Evolutionary conservation across 2,888 invertebrate species (phyloP), one percentile per base, ranked within the genome.

Genomic region (Nectonema munidae): DNA sequence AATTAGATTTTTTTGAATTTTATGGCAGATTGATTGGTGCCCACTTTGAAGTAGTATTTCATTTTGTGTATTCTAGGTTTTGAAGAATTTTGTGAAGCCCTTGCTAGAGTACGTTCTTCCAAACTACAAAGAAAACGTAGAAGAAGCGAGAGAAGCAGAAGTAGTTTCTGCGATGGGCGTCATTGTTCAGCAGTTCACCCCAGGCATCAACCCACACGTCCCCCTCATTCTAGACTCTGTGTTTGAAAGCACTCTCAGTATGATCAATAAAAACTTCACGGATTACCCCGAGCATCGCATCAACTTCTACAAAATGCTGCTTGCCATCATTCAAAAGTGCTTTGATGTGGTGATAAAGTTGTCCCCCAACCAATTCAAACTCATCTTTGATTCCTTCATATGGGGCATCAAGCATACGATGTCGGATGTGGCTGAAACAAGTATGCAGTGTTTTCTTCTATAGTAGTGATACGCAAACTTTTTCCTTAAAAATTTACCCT

Each of bases 371-470:
- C 83, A 89, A 60, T 86, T 95, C 57, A 83, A 83, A 55, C 64
- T 89, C 50, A 81, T 99, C 43, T 65, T 99, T 50, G 89, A 99
- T 61, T 83, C 89, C 43, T 75, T 95, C 48, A 83, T 95, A 48
- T 95, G 95, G 95, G 89, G 86, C 45, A 86, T 95, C 59, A 95
- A 95, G 57, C 95, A 95, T 55, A 86, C 86, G 25, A 89, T 95
- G 89, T 66, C 95, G 49, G 86, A 89, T 59, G 89, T 95, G 13
- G 86, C 89, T 4, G 89, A 95, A 52, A 86, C 76, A 42, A 81
- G 81, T 38, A 62, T 74, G 42, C 69, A 70, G 53, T 13, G n/a
- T 30, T 6, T 41, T 21, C 16, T 6, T 39, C 6, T 38, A 9
- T n/a, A n/a, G n/a, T n/a, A n/a, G n/a, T n/a, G n/a, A n/a, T n/a